Percentiles rank a stretch among this genome's conserved stretches.
Conservation (phyloP, 1,140 invertebrate genomes). For the Pantala flavescens region DNA sequence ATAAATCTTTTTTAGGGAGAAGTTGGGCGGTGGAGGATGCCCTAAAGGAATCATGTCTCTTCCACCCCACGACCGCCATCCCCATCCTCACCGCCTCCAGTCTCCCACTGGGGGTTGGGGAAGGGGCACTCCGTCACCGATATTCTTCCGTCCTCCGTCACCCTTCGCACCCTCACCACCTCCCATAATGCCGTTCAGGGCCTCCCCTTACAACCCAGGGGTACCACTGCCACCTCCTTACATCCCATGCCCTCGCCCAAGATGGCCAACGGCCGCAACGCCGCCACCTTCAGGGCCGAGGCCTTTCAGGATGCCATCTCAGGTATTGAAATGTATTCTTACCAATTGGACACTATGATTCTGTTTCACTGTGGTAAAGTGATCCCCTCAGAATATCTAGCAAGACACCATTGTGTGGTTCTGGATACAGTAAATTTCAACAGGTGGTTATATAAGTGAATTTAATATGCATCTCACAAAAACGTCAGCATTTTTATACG, state of each 20-base stretch:
- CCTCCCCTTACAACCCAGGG: conserved; percentile 16
- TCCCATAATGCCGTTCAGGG: conserved; percentile 22
- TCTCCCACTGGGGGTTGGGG: not conserved
- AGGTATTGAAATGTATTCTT: conserved; percentile 33
- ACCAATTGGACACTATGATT: conserved; percentile 23
- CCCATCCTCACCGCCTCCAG: not conserved
- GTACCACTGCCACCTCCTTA: conserved; percentile 32
- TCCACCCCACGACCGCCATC: not conserved
- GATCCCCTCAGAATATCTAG: not conserved
- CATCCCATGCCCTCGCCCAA: conserved; percentile 48
- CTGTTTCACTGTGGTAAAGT: conserved; percentile 10
- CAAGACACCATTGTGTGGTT: not conserved
- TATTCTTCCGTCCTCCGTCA: conserved; percentile 23
- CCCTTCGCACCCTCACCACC: conserved; percentile 25
- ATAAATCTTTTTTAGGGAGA: too few relatives aligned
- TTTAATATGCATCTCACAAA: too few relatives aligned
- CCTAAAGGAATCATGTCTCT: too few relatives aligned
- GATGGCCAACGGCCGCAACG: conserved; percentile 43
- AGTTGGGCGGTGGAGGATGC: too few relatives aligned
- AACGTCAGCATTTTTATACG: too few relatives aligned
- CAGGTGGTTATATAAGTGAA: too few relatives aligned
- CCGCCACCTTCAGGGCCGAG: conserved; percentile 36
- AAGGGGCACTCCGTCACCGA: conserved; percentile 27
- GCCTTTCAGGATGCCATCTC: conserved; percentile 33
- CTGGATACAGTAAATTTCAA: too few relatives aligned